Conservation (phyloP, 2,797 vertebrate genomes). For the Astyanax mexicanus region DNA sequence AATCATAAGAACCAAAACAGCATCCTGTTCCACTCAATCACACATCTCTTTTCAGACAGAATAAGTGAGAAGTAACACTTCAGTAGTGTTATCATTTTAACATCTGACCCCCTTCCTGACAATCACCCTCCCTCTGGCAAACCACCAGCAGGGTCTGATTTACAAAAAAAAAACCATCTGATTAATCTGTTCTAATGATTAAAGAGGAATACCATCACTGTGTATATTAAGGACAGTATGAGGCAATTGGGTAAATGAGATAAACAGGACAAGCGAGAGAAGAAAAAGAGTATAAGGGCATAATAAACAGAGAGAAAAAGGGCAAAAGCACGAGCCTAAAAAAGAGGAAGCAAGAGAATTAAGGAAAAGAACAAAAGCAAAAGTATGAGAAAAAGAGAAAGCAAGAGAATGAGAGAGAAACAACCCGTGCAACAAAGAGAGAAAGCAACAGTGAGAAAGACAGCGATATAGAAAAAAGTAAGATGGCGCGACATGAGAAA, state of each 20-base stretch:
- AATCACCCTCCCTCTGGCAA: slow-evolving; percentile 46
- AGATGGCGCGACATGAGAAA: no score
- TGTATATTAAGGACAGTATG: no score
- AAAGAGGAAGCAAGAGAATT: neutral
- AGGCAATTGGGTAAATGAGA: no score
- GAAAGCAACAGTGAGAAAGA: no score
- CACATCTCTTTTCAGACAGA: slow-evolving; percentile 1
- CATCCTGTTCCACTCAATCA: slow-evolving; percentile 49
- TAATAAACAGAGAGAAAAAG: no score
- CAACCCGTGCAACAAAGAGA: no score
- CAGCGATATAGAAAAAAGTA: no score
- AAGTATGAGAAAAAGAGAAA: neutral
- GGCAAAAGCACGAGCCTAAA: neutral
- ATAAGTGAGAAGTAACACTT: slow-evolving; percentile 36
- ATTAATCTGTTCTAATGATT: slow-evolving; percentile 53
- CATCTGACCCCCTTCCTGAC: slow-evolving; percentile 43
- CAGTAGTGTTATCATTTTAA: slow-evolving; percentile 29
- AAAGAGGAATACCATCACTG: slow-evolving; percentile 32
- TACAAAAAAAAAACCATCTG: slow-evolving; percentile 40
- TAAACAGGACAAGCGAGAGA: no score
- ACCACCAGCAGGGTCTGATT: slow-evolving; percentile 41
- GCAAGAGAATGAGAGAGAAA: neutral
- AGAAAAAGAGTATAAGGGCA: no score
- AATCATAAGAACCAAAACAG: slow-evolving; percentile 63
- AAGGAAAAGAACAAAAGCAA: no score